phyloP scores from a whole-genome alignment of 2,797 vertebrate genomes.

The Diceros bicornis region DNA sequence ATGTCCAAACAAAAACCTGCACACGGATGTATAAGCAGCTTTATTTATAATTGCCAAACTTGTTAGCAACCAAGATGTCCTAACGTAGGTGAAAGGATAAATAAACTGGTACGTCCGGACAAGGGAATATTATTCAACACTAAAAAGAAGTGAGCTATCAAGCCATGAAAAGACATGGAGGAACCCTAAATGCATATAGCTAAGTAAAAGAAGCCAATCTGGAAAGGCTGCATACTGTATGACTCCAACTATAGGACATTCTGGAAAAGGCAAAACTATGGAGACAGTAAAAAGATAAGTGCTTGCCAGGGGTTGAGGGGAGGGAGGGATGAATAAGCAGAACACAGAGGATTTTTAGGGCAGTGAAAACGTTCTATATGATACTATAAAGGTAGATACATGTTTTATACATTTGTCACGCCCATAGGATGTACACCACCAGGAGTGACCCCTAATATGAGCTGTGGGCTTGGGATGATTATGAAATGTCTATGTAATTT shows the following conservation, averaged over 20 bases:
- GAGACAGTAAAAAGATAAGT: neutral
- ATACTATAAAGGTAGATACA: too few species aligned
- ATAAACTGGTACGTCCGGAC: neutral
- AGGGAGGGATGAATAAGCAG: neutral
- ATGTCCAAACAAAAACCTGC: neutral
- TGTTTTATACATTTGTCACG: neutral
- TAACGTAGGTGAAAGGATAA: neutral
- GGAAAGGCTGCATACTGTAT: neutral
- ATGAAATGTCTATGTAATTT: neutral
- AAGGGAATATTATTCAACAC: neutral
- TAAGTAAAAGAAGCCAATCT: neutral
- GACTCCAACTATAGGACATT: neutral
- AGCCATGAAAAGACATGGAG: neutral
- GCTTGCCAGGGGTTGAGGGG: neutral
- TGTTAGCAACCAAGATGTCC: neutral
- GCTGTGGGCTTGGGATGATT: neutral
- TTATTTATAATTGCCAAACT: neutral
- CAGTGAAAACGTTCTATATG: neutral
- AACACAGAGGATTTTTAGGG: neutral
- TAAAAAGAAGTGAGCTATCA: neutral
- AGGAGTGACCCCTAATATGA: neutral
- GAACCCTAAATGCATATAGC: neutral
- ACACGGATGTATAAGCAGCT: neutral
- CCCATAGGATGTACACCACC: neutral
- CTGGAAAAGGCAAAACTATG: neutral